Evolutionary conservation across 2,797 vertebrate genomes (phyloP), one percentile per base, ranked within the genome.

Genomic region (Lacerta bilineata): DNA sequence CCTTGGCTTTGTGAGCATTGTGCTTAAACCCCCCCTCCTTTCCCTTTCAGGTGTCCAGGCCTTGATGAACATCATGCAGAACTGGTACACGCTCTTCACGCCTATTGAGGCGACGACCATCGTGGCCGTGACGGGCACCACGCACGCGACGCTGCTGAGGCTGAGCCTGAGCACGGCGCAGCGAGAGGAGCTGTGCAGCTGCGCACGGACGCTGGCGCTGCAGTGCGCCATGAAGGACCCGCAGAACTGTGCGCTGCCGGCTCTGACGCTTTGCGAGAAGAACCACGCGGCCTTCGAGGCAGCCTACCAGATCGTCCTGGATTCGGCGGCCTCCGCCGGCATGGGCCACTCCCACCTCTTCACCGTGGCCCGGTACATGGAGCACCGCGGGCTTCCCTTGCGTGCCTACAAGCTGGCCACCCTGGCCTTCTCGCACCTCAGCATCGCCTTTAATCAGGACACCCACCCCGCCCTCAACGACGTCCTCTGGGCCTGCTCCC

Each of bases 141-240:
- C 95, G 0, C 96, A 96, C 0, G 89, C 95, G 92, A 96, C 96
- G 0, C 91, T 96, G 25, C 68, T 96, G 86, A 93, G 96, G 25
- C 93, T 97, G 74, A 95, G 93, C 71, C 90, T 95, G 83, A 96
- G 96, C 23, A 68, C 93, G 0, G 41, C 92, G 0, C 95, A 89
- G 50, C 92, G 94, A 27, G 96, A 97, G 79, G 96, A 97, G 87
- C 94, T 97, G 9, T 96, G 95, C 80, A 92, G 94, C 6, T 96
- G 95, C 0, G 95, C 96, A 7, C 94, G 96, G 80, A 95, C 95
- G 1, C 87, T 97, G 92, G 96, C 96, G 2, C 29, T 97, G 36
- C 96, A 97, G 90, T 96, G 96, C 5, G 95, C 96, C 61, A 95
- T 96, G 95, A 96, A 96, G 59, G 96, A 97, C 87, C 96, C 96